A percentile compares a stretch with the other conserved stretches of the same genome.
phyloP scores from a whole-genome alignment of 1,140 invertebrate genomes.

The Anastatus disparis region DNA sequence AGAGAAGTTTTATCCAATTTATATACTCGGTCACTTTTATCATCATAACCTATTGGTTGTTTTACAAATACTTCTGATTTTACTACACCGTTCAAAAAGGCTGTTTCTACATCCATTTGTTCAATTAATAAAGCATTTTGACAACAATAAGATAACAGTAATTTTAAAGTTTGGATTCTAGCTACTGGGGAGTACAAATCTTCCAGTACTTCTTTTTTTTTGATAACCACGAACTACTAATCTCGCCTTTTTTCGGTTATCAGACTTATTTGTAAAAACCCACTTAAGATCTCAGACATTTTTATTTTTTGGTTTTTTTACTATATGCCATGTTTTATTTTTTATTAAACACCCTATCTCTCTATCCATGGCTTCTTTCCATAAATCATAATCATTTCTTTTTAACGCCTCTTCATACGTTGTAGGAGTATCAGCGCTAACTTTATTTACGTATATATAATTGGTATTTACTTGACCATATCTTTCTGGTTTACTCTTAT shows the following conservation, averaged over 20 bases:
- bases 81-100: background rate
- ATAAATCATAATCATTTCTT: constrained; percentile 18
- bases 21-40: constrained; percentile 43
- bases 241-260: constrained; percentile 43
- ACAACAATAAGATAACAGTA: constrained; percentile 8
- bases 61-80: background rate
- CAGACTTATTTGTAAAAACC: constrained; percentile 44
- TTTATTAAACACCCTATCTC: constrained; percentile 38
- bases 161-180: constrained; percentile 25
- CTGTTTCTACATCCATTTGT: background rate
- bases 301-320: constrained; percentile 41
- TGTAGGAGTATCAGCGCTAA: constrained; percentile 1
- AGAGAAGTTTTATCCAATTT: no score
- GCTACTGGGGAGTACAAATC: constrained; percentile 30
- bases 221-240: constrained; percentile 48
- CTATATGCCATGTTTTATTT: constrained; percentile 36
- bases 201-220: constrained; percentile 44
- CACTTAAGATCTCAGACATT: constrained; percentile 40
- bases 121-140: background rate
- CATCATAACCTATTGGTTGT: constrained; percentile 2
- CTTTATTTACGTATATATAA: constrained; percentile 22
- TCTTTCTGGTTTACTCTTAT: no score
- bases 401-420: constrained; percentile 32
- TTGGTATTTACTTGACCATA: background rate
- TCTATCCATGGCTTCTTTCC: constrained; percentile 33